These are phyloP conservation scores for Liparis tanakae DNA, from an alignment of 2,797 vertebrate genomes.

Conservation along the genomic window DNA sequence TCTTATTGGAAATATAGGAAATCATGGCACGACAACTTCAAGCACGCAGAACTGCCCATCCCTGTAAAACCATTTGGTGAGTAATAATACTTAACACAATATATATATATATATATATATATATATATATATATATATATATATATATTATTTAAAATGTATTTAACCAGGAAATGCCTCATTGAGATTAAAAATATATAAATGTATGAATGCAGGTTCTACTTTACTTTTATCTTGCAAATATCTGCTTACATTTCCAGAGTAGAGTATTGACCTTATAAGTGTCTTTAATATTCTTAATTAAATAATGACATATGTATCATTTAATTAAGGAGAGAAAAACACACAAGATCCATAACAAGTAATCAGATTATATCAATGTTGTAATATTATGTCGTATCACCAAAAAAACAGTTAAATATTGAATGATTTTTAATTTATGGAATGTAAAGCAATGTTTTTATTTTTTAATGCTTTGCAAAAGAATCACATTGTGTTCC, in stretches of 20 bases:
- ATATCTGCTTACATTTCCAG: not conserved
- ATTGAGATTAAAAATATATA: too few relatives aligned
- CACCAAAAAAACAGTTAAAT: too few relatives aligned
- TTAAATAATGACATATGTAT: not conserved
- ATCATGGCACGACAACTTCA: conserved; percentile 86
- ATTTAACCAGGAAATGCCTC: too few relatives aligned
- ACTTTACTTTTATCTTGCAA: not conserved
- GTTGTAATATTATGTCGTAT: too few relatives aligned
- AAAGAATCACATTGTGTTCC: not conserved
- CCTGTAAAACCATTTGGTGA: conserved; percentile 93
- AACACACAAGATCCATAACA: not conserved
- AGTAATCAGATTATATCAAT: not conserved
- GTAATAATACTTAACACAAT: conserved; percentile 6
- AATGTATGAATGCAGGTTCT: not conserved
- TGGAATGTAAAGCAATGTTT: not conserved
- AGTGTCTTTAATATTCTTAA: not conserved
- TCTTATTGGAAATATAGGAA: conserved; percentile 69
- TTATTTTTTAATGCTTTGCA: not conserved
- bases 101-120: too few relatives aligned
- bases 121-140: too few relatives aligned
- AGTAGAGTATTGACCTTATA: too few relatives aligned
- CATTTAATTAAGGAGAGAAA: not conserved
- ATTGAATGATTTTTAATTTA: too few relatives aligned
- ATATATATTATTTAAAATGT: too few relatives aligned
- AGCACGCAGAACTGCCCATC: conserved; percentile 87